Evolutionary conservation across 2,888 invertebrate genomes (phyloP).

Genomic region (Lasioglossum villosulum): DNA sequence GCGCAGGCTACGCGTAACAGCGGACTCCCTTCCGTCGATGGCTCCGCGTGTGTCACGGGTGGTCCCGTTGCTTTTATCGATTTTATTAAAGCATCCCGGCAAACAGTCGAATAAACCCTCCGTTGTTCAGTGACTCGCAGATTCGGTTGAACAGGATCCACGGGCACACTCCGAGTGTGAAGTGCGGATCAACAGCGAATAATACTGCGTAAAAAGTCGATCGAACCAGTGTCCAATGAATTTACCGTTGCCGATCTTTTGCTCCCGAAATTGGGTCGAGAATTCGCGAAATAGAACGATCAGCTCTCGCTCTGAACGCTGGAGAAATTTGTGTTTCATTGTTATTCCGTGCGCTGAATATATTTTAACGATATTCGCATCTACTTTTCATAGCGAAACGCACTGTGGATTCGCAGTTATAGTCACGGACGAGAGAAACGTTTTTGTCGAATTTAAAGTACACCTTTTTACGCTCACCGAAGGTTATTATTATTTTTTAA

Average conservation of each 20-base stretch:
- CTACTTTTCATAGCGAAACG: neutral
- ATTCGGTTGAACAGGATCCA: conserved; percentile 1
- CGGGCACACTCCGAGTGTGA: neutral
- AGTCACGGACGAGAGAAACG: neutral
- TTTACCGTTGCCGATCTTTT: neutral
- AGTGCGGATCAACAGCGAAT: neutral
- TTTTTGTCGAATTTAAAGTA: no score
- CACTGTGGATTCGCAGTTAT: neutral
- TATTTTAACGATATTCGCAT: neutral
- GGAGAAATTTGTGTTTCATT: neutral
- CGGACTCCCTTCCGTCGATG: neutral
- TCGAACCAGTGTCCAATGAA: neutral
- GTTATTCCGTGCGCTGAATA: neutral
- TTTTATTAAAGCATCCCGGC: conserved; percentile 1
- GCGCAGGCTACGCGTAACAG: neutral
- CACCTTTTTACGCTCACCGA: no score
- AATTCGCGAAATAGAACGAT: neutral
- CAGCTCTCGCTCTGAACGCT: neutral
- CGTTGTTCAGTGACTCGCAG: conserved; percentile 11
- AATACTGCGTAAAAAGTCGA: neutral
- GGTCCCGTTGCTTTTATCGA: conserved; percentile 4
- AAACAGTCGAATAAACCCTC: conserved; percentile 5
- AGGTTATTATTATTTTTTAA: no score
- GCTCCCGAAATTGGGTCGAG: neutral
- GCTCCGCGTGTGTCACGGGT: neutral